phyloP scores from a whole-genome alignment of 2,888 invertebrate genomes.

The Conus canariensis region DNA sequence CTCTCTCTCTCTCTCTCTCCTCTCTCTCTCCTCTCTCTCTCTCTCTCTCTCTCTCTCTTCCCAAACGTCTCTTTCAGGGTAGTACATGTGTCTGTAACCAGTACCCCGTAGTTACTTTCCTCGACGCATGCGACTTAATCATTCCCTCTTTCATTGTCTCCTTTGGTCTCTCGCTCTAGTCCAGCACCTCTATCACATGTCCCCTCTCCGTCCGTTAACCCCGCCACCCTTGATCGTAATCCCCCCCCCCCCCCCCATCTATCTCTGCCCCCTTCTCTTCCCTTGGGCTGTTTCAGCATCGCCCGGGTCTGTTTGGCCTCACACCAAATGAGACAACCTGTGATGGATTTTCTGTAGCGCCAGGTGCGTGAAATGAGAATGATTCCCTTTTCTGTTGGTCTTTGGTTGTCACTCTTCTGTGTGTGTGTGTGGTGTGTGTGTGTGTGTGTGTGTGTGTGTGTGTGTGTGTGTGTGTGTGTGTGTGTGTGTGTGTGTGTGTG shows the following conservation, averaged over 20 bases:
- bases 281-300: no score
- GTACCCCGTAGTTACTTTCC: no score
- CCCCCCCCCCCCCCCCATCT: neutral
- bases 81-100: no score
- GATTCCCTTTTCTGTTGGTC: neutral
- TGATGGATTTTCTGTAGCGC: neutral
- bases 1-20: no score
- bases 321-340: neutral
- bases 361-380: neutral
- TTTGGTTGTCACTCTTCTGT: neutral
- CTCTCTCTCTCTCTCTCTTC: no score
- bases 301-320: neutral
- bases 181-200: neutral
- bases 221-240: neutral
- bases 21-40: no score
- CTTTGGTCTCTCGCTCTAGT: neutral
- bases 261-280: no score
- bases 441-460: no score
- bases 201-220: neutral
- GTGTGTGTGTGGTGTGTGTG: no score
- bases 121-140: neutral
- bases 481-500: constrained; percentile 7
- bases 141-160: neutral
- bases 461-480: neutral
- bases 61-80: no score